A percentile compares a stretch with the other conserved stretches of the same genome.
These are phyloP conservation scores for Syngnathus rostellatus DNA, from an alignment of 2,797 vertebrate species.

Conservation along the genomic window DNA sequence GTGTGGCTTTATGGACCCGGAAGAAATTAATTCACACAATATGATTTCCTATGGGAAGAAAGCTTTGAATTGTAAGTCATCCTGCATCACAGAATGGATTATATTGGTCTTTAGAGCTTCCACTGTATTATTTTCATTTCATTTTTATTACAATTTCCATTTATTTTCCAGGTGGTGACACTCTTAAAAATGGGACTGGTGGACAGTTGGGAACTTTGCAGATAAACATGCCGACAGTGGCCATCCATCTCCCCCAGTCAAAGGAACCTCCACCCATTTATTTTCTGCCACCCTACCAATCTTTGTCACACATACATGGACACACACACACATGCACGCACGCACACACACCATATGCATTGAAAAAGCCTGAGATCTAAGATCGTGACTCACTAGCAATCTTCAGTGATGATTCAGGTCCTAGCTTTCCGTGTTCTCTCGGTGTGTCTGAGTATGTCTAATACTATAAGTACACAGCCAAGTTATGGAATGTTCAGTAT, in stretches of 20 bases:
- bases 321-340: conserved; percentile 5
- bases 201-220: conserved; percentile 32
- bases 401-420: conserved; percentile 9
- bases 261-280: conserved; percentile 30
- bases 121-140: background rate
- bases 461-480: background rate
- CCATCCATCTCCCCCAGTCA: conserved; percentile 34
- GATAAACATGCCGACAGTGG: conserved; percentile 38
- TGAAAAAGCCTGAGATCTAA: conserved; percentile 5
- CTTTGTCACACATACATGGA: background rate
- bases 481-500: background rate
- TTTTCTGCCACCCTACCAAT: conserved; percentile 23
- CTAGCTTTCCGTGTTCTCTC: background rate
- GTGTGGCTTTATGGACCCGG: background rate
- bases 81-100: background rate
- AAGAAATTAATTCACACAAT: background rate
- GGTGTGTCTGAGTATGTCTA: conserved; percentile 4
- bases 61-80: background rate
- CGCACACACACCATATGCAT: conserved; percentile 4
- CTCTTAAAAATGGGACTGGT: background rate
- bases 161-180: background rate
- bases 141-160: background rate
- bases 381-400: conserved; percentile 16
- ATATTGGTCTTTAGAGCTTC: background rate
- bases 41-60: background rate